Conservation (phyloP, 2,113 vertebrate species). For the Callionymus lyra region DNA sequence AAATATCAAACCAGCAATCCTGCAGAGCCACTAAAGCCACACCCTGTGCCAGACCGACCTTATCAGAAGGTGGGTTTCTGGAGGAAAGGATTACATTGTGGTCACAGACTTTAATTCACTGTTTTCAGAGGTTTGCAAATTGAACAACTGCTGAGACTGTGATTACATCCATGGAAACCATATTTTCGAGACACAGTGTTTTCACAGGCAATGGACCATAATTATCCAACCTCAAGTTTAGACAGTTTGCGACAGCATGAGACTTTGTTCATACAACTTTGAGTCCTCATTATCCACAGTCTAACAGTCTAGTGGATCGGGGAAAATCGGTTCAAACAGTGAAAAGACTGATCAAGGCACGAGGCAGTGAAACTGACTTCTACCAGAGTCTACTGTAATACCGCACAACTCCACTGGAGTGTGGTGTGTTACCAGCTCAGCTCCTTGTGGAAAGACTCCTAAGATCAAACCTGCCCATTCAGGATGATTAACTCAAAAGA, state of each 20-base stretch:
- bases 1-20: slow-evolving; percentile 6
- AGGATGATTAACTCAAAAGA: background rate
- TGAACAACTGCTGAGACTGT: slow-evolving; percentile 1
- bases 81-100: background rate
- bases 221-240: background rate
- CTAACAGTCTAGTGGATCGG: background rate
- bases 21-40: slow-evolving; percentile 1
- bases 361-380: slow-evolving; percentile 1
- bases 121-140: background rate
- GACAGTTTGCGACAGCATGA: no score
- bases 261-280: no score
- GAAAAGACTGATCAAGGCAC: slow-evolving; percentile 2
- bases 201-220: slow-evolving; percentile 1
- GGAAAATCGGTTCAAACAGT: background rate
- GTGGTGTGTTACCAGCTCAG: background rate
- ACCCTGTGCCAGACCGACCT: background rate
- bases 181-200: background rate
- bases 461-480: slow-evolving; percentile 4
- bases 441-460: background rate
- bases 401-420: background rate
- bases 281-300: background rate
- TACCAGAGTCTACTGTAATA: background rate
- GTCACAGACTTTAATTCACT: slow-evolving; percentile 1
- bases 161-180: slow-evolving; percentile 1
- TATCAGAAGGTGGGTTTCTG: slow-evolving; percentile 2